Base-by-base conservation (phyloP, 2,888 invertebrate species). In the Standfussiana lucernea region DNA sequence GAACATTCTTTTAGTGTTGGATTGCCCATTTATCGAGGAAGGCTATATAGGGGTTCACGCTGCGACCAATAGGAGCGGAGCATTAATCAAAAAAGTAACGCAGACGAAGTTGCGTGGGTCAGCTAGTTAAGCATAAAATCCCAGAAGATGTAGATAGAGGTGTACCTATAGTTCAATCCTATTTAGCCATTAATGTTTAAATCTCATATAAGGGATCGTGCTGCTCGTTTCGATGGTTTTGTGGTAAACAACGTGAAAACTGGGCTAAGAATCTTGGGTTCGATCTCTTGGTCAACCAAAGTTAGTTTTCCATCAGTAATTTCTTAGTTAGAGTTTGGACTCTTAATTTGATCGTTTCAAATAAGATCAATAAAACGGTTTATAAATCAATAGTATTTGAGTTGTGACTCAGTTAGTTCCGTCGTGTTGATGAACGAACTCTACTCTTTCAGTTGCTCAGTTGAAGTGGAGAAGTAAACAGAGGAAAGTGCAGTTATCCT, bases 311-410 rank as follows among this genome's bases (percentile, higher is more conserved):
- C 24, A 18, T 45, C 45, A 50, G 8, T 8, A 47, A 24, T 10
- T 50, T 59, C 28, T 35, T 5, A 69, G 21, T 28, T 15, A 15
- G 18, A 37, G 6, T 6, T 4, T 32, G 10, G 28, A 24, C 5
- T 24, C 28, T 0, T 10, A 40, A 13, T 15, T 40, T 32, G 28
- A 59, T 37, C 42, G 37, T 47, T 62, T 62, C 32, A 15, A 79
- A 71, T 32, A 70, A 53, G 11, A 45, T 32, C 28, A 24, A 50
- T 53, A 28, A 18, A 68, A 8, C 35, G 21, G 28, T 28, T 53
- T 15, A n/a, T 37, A 24, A 37, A 53, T 37, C 8, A 42, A 79
- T 32, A 32, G 42, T 67, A 40, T 67, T 79, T 28, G 64, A 73
- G 42, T 42, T 65, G 15, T 42, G 68, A 53, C 42, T 50, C 56